These are phyloP conservation scores for Rhinichthys klamathensis DNA, from an alignment of 2,113 vertebrate species.

Conservation along the genomic window DNA sequence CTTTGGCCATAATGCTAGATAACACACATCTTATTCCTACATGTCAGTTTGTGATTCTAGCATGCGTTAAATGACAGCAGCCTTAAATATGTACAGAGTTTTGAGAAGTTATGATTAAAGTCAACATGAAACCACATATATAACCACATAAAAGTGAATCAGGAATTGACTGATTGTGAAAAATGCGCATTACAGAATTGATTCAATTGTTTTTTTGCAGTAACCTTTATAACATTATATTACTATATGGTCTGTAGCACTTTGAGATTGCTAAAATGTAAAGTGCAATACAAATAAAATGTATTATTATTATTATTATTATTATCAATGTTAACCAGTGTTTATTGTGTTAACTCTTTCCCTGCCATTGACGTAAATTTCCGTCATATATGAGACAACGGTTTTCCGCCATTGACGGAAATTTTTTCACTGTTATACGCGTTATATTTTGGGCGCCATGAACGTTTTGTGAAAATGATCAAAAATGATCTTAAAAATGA, in stretches of 20 bases:
- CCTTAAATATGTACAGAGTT: slow-evolving; percentile 48
- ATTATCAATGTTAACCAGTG: background rate
- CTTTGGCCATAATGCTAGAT: slow-evolving; percentile 61
- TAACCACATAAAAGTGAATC: background rate
- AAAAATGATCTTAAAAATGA: too few relatives aligned
- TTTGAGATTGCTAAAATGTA: too few relatives aligned
- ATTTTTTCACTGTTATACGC: too few relatives aligned
- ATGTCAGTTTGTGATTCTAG: slow-evolving; percentile 61
- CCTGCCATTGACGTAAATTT: too few relatives aligned
- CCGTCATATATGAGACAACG: too few relatives aligned
- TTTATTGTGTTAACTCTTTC: background rate
- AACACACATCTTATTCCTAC: background rate
- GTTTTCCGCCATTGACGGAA: too few relatives aligned
- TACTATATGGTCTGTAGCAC: too few relatives aligned
- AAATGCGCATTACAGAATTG: background rate
- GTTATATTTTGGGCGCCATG: too few relatives aligned
- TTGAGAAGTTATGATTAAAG: slow-evolving; percentile 2
- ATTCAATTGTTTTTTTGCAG: background rate
- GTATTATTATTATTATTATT: too few relatives aligned
- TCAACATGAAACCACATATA: background rate
- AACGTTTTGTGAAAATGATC: too few relatives aligned
- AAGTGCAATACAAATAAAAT: too few relatives aligned
- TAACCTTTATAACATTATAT: background rate
- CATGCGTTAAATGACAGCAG: slow-evolving; percentile 58
- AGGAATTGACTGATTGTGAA: background rate